Percentiles rank a stretch among this genome's conserved stretches.
Conservation (phyloP, 2,113 vertebrate species). For the Stercorarius parasiticus region DNA sequence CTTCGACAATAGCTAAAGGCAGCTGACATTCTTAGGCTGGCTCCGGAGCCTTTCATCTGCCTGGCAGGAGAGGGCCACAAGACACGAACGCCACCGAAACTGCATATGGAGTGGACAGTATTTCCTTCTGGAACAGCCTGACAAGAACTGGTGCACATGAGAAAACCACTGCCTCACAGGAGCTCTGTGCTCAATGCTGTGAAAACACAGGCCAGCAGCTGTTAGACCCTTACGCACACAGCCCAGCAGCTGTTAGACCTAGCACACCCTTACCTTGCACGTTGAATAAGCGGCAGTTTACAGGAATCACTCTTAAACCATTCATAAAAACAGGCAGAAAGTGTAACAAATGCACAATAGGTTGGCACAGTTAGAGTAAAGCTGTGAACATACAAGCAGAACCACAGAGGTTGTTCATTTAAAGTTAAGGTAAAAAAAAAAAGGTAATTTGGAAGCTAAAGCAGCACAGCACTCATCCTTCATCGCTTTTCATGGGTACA, state of each 20-base stretch:
- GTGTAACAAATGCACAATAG: neutral
- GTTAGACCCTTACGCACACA: neutral
- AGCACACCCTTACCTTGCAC: neutral
- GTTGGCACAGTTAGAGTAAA: neutral
- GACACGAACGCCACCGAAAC: neutral
- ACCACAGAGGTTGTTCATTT: neutral
- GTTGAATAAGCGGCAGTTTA: neutral
- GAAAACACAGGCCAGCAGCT: neutral
- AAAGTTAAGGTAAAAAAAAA: neutral
- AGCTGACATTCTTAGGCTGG: neutral
- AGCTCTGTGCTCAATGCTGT: neutral
- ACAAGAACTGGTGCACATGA: neutral
- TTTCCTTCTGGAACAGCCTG: neutral
- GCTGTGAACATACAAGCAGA: neutral
- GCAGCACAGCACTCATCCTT: neutral
- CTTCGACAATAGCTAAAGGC: neutral
- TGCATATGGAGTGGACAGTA: neutral
- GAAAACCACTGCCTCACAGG: neutral
- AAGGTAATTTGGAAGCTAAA: neutral
- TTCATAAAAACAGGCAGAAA: neutral
- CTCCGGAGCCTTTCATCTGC: neutral
- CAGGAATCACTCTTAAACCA: neutral
- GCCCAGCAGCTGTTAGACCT: neutral
- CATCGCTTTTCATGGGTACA: neutral
- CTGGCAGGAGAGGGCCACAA: neutral